Percentiles rank a stretch among this genome's conserved stretches.
These are phyloP conservation scores for Microchrysa polita DNA, from an alignment of 2,888 invertebrate species.

Conservation along the genomic window DNA sequence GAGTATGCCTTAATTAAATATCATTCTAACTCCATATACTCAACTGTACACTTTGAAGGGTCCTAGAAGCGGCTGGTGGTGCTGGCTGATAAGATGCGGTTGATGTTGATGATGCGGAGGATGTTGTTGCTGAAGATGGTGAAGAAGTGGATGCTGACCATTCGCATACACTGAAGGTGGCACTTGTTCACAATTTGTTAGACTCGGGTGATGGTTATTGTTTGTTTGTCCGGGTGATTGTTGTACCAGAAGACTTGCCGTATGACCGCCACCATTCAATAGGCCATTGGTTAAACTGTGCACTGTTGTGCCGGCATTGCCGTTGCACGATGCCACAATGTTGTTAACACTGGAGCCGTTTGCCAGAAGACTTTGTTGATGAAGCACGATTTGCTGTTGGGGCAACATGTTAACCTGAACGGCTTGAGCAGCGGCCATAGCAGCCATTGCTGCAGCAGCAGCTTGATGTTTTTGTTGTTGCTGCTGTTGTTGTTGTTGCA, in stretches of 20 bases:
- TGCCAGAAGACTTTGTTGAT: constrained; percentile 52
- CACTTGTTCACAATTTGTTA: constrained; percentile 54
- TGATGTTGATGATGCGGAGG: constrained; percentile 52
- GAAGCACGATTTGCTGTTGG: constrained; percentile 57
- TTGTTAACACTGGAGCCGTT: constrained; percentile 50
- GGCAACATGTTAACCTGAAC: constrained; percentile 52
- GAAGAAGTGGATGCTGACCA: constrained; percentile 51
- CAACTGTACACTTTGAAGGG: constrained; percentile 65
- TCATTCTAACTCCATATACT: constrained; percentile 54
- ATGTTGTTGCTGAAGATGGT: constrained; percentile 57
- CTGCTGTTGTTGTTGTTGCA: constrained; percentile 58
- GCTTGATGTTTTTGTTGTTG: constrained; percentile 53
- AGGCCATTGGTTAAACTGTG: constrained; percentile 33
- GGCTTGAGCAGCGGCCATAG: constrained; percentile 50
- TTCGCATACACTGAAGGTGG: constrained; percentile 52
- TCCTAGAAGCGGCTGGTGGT: constrained; percentile 60
- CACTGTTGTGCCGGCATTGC: constrained; percentile 57
- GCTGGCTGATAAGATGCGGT: constrained; percentile 56
- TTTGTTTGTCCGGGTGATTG: constrained; percentile 55
- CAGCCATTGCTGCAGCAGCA: constrained; percentile 57
- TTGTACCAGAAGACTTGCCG: constrained; percentile 35
- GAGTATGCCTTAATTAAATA: not conserved
- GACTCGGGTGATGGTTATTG: constrained; percentile 55
- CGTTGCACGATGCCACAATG: constrained; percentile 55
- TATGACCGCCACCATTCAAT: constrained; percentile 30